Evolutionary conservation across 2,113 vertebrate genomes (phyloP), one percentile per base, ranked within the genome.

Genomic region (Amazona guildingii): DNA sequence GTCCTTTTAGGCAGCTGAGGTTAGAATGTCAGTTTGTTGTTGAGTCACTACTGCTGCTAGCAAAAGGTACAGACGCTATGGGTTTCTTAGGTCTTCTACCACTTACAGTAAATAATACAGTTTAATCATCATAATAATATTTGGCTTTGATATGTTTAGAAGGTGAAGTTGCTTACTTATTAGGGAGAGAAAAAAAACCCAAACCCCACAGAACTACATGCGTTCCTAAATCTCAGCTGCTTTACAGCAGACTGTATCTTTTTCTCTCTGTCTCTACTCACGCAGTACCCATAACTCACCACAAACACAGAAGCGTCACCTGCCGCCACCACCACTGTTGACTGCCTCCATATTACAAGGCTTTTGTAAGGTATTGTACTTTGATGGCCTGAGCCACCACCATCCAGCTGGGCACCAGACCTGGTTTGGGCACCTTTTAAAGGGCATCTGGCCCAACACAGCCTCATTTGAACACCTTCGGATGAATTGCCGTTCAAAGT

Each of bases 1-100:
- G 83, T 46, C 46, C 80, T 90, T 85, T 51, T 4, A 69, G 59
- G 85, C 70, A 62, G 83, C 52, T 28, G 83, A 93, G 83, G 91
- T 86, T 81, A 70, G 54, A 44, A 20, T 8, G 33, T 21, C 74
- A 62, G 63, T 51, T 55, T 69, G 44, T 11, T 85, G 88, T 55
- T 33, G 80, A 90, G 67, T 76, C 75, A 41, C 59, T 51, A 55
- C 37, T 83, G 67, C 24, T 6, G 1, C 15, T 8, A 37, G 43
- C 70, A 76, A 81, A 70, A 89, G 41, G 13, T 66, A 74, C 8
- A 74, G n/a, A 82, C 7, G 16, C 83, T 61, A 37, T 13, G 17
- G 61, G 74, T 49, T 92, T 43, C 61, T 59, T 13, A 59, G 19
- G 43, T 51, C 46, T 87, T 75, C 69, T 57, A 28, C 35, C 57